Base-by-base conservation (phyloP, 2,888 invertebrate species). In the Drosophila picticornis region DNA sequence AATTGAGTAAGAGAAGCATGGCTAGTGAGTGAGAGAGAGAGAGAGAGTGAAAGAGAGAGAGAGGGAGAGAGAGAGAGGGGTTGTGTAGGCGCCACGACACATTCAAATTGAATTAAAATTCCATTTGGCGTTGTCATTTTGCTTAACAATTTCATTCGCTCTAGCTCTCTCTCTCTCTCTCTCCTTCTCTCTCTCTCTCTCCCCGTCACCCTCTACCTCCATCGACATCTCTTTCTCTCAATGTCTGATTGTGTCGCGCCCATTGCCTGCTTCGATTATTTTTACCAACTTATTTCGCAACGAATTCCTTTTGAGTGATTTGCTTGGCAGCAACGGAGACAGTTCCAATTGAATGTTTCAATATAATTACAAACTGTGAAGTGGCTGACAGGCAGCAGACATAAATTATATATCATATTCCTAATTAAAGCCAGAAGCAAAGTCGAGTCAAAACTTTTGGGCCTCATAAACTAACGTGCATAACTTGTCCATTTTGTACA, bases 91-190 rank as follows among this genome's bases (percentile, higher is more conserved):
- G 34, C 9, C 43, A 27, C 68, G 69, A 72, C 77, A 68, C 80
- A 85, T 82, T 84, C 86, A 84, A 88, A 85, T 85, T 88, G 84
- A 85, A 85, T 85, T 85, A 88, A 85, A 85, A 85, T 85, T 88
- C 85, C 88, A 85, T 85, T 87, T 84, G 88, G 79, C 75, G 82
- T 80, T 87, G 87, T 82, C 84, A 83, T 62, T 87, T 88, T 84
- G 81, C 77, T 85, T 71, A 88, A 83, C 86, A 80, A 81, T 82
- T 81, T 81, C 70, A 81, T 81, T 81, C 71, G 66, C 63, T 34
- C 32, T 5, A 38, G 13, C 57, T 25, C 25, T 67, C 52, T 13
- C 25, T 22, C 22, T 10, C 2, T 4, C 56, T 13, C 34, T 32
- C 52, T 22, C 52, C 32, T 22, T 32, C 1, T n/a, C 52, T n/a